These are phyloP conservation scores for Drosophila kurseongensis DNA, from an alignment of 1,140 invertebrate species.

Conservation along the genomic window DNA sequence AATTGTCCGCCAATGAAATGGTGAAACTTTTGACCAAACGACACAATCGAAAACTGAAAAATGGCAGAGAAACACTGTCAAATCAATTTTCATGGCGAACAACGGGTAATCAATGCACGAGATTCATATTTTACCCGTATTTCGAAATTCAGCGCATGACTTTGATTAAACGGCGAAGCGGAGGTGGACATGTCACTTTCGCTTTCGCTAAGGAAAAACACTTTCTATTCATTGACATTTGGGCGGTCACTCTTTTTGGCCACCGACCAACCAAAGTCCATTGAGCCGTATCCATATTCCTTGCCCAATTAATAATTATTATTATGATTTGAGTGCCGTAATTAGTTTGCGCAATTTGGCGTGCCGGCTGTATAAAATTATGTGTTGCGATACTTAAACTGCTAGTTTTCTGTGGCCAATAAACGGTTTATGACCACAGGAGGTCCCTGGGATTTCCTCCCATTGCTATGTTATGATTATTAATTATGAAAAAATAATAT, in stretches of 20 bases:
- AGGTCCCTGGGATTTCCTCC: background rate
- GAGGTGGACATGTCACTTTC: conserved; percentile 60
- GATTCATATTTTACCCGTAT: conserved; percentile 68
- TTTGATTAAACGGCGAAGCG: conserved; percentile 9
- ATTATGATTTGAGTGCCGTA: conserved; percentile 33
- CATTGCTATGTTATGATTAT: background rate
- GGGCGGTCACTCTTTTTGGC: conserved; percentile 23
- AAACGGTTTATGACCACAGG: conserved; percentile 38
- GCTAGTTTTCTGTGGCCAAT: conserved; percentile 41
- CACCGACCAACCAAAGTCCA: conserved; percentile 14
- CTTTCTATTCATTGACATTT: conserved; percentile 68
- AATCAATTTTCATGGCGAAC: conserved; percentile 62
- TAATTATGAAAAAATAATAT: background rate
- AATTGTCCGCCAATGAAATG: conserved; percentile 56
- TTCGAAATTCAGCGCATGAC: conserved; percentile 63
- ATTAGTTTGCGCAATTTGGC: conserved; percentile 58
- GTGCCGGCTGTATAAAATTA: conserved; percentile 60
- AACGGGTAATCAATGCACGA: conserved; percentile 67
- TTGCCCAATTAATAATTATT: conserved; percentile 63
- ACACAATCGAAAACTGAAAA: conserved; percentile 18
- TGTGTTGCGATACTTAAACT: conserved; percentile 41
- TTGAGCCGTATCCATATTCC: conserved; percentile 23
- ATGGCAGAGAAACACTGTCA: conserved; percentile 40
- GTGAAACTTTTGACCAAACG: conserved; percentile 65
- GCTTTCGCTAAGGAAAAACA: conserved; percentile 71